These are phyloP conservation scores for Bunonema sp. DNA, from an alignment of 2,888 invertebrate species.

Conservation along the genomic window DNA sequence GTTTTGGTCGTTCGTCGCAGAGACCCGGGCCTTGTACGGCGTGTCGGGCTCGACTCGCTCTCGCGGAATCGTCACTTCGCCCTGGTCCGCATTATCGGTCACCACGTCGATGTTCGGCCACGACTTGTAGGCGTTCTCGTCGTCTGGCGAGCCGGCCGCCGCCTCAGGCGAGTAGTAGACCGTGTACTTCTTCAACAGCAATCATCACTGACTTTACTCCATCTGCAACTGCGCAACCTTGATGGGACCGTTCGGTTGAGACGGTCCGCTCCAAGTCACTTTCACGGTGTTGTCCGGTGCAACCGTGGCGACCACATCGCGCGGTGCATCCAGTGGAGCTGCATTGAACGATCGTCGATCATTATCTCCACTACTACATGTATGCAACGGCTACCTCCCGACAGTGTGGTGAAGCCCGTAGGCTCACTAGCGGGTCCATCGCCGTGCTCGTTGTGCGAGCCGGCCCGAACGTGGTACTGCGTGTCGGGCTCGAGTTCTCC, in stretches of 20 bases:
- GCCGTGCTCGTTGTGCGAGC: conserved; percentile 32
- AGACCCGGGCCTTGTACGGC: conserved; percentile 23
- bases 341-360: too few relatives aligned
- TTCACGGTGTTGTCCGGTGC: conserved; percentile 34
- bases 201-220: background rate
- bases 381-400: conserved; percentile 27
- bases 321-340: conserved; percentile 38
- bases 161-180: conserved; percentile 33
- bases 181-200: conserved; percentile 18
- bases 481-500: conserved; percentile 40
- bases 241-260: conserved; percentile 30
- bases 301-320: conserved; percentile 26
- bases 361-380: too few relatives aligned
- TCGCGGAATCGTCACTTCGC: conserved; percentile 22
- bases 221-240: conserved; percentile 5
- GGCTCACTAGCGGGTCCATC: conserved; percentile 33
- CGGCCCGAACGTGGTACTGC: conserved; percentile 35
- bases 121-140: conserved; percentile 26
- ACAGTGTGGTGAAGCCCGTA: conserved; percentile 28
- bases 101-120: conserved; percentile 30
- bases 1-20: conserved; percentile 38
- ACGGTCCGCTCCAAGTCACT: conserved; percentile 31
- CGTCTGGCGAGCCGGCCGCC: conserved; percentile 12
- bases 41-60: conserved; percentile 27
- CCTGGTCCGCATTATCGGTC: conserved; percentile 13